Conservation (phyloP, 2,797 vertebrate genomes). For the Halcyon leucocephala region DNA sequence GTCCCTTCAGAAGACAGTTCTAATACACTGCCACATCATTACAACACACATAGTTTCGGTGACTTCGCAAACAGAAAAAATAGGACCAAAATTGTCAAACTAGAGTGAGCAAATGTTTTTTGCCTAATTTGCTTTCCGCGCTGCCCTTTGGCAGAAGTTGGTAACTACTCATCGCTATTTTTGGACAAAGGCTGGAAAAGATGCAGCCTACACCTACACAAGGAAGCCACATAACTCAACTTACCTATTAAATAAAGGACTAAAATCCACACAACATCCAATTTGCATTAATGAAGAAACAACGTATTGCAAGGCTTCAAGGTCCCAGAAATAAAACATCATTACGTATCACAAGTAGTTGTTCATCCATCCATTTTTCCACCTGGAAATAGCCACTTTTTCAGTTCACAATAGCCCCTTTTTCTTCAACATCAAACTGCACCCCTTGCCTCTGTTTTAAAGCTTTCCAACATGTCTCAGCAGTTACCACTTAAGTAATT, state of each 20-base stretch:
- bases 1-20: not conserved
- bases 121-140: not conserved
- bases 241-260: not conserved
- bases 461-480: not conserved
- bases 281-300: not conserved
- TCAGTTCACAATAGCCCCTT: not conserved
- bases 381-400: not conserved
- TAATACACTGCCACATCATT: not conserved
- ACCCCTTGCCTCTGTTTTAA: not conserved
- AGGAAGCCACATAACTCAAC: not conserved
- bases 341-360: fast-evolving
- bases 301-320: not conserved
- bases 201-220: not conserved
- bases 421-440: not conserved
- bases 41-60: not conserved
- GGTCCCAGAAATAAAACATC: not conserved
- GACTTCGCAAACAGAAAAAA: not conserved
- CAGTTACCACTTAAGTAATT: not conserved
- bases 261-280: not conserved
- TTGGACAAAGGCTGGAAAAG: not conserved
- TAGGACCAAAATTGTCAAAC: not conserved
- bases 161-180: not conserved
- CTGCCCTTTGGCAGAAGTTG: not conserved
- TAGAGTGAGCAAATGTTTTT: not conserved
- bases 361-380: not conserved